These are phyloP conservation scores for Lottia gigantea DNA, from an alignment of 2,888 invertebrate genomes.

Conservation along the genomic window DNA sequence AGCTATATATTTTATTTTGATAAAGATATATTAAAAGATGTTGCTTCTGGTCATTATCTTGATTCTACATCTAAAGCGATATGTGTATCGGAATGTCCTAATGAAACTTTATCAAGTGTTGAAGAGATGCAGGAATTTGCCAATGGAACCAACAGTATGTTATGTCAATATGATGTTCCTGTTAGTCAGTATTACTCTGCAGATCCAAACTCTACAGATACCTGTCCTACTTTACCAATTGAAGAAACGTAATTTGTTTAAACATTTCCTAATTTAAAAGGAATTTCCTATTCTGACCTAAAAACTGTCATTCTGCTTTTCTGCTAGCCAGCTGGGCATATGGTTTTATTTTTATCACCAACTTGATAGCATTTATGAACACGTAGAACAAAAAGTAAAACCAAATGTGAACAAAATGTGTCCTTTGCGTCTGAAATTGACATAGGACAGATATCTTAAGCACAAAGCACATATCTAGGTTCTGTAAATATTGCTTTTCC, in stretches of 20 bases:
- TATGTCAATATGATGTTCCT: constrained; percentile 75
- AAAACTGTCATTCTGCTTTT: too few relatives aligned
- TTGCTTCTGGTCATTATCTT: constrained; percentile 27
- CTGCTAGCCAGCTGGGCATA: too few relatives aligned
- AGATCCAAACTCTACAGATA: constrained; percentile 70
- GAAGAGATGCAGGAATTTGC: constrained; percentile 80
- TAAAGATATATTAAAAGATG: constrained; percentile 33
- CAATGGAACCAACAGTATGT: constrained; percentile 76
- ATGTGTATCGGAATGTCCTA: constrained; percentile 89
- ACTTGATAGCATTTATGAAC: too few relatives aligned
- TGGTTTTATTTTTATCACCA: too few relatives aligned
- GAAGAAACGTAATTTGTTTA: constrained; percentile 74
- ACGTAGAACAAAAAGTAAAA: too few relatives aligned
- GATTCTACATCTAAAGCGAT: constrained; percentile 80
- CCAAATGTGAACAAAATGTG: too few relatives aligned
- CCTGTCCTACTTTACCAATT: constrained; percentile 83
- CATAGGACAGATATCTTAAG: too few relatives aligned
- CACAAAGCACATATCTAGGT: too few relatives aligned
- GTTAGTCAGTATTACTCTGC: constrained; percentile 39
- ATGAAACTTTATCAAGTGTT: constrained; percentile 74
- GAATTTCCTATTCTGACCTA: too few relatives aligned
- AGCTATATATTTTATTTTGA: constrained; percentile 49
- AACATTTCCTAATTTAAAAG: too few relatives aligned
- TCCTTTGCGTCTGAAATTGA: too few relatives aligned
- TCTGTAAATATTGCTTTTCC: too few relatives aligned